Evolutionary conservation across 2,888 invertebrate genomes (phyloP).

Genomic region (Vanessa cardui): DNA sequence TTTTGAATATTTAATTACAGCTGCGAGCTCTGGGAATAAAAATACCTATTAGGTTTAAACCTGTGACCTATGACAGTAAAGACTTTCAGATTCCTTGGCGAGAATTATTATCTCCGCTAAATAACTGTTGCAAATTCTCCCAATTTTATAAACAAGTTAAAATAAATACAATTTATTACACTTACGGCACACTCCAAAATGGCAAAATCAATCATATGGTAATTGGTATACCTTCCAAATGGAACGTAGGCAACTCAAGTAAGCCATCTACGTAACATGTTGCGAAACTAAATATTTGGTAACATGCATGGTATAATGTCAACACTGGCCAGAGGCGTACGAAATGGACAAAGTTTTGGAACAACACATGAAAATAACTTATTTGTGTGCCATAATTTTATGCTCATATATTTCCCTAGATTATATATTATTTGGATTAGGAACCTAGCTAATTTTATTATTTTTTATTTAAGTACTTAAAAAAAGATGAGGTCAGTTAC

Average conservation of each 20-base stretch:
- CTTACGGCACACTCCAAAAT: background rate
- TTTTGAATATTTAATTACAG: background rate
- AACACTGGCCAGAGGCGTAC: constrained; percentile 27
- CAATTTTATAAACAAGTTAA: too few species aligned
- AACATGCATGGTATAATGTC: constrained; percentile 34
- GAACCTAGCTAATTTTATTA: too few species aligned
- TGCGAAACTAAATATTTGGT: constrained; percentile 37
- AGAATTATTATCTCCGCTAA: too few species aligned
- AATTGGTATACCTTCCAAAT: background rate
- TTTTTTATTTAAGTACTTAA: too few species aligned
- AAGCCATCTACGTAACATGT: constrained; percentile 33
- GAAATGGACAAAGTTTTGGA: constrained; percentile 5
- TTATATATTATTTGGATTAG: background rate
- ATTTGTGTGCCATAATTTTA: background rate
- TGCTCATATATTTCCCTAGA: background rate
- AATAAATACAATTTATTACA: too few species aligned
- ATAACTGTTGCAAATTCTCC: too few species aligned
- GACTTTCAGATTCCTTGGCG: too few species aligned
- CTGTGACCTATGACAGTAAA: too few species aligned
- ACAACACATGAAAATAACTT: background rate
- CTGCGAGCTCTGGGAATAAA: too few species aligned
- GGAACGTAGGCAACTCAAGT: constrained; percentile 23
- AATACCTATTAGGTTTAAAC: too few species aligned
- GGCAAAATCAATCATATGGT: constrained; percentile 16
- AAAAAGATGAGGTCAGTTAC: too few species aligned